Conservation (phyloP, 2,888 invertebrate genomes). For the Spodoptera picta region DNA sequence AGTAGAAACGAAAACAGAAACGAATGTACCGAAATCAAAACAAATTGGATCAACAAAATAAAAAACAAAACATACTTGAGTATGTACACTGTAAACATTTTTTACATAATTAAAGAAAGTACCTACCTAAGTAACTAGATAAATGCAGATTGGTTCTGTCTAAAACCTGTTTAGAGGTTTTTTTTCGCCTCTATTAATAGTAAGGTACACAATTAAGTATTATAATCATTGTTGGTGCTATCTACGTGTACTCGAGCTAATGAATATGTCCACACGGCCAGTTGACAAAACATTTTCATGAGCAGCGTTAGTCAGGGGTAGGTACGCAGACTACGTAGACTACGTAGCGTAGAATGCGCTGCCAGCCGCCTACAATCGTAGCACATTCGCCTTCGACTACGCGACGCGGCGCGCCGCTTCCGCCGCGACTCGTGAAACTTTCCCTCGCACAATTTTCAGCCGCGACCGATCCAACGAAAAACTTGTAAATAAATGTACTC, state of each 20-base stretch:
- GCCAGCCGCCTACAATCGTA: conserved; percentile 38
- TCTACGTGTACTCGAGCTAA: conserved; percentile 57
- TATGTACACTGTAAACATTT: no score
- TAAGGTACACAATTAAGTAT: conserved; percentile 46
- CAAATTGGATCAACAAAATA: no score
- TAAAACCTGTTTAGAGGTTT: not conserved
- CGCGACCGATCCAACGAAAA: conserved; percentile 31
- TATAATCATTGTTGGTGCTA: conserved; percentile 53
- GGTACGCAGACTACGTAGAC: conserved; percentile 49
- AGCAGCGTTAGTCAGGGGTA: conserved; percentile 57
- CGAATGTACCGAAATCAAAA: not conserved
- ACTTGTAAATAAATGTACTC: conserved; percentile 28
- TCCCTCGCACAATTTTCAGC: conserved; percentile 62
- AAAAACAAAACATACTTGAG: no score
- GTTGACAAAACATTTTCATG: conserved; percentile 61
- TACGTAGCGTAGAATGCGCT: conserved; percentile 33
- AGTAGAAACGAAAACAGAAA: not conserved
- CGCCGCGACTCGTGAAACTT: conserved; percentile 72
- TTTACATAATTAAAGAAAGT: no score
- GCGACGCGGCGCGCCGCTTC: conserved; percentile 74
- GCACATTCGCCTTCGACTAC: conserved; percentile 76
- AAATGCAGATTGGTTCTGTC: no score
- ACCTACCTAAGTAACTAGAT: no score
- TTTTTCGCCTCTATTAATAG: conserved; percentile 36
- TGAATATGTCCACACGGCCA: conserved; percentile 60